Conservation (phyloP, 2,888 invertebrate genomes). For the Fragum sueziense region DNA sequence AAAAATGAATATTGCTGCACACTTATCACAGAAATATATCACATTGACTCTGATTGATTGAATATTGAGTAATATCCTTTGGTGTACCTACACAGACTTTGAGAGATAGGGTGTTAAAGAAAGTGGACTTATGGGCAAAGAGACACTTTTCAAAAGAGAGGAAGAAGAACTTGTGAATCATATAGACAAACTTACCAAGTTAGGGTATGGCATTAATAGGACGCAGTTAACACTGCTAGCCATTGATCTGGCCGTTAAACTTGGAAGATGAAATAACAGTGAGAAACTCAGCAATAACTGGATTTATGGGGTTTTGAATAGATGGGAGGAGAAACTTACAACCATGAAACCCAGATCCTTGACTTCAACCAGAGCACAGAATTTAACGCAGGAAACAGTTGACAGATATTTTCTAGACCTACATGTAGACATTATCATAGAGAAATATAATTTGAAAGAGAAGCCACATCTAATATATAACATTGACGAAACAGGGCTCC, state of each 20-base stretch:
- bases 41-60: no score
- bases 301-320: background rate
- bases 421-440: background rate
- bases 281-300: background rate
- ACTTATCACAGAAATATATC: no score
- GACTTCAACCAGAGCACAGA: background rate
- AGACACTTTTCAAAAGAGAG: background rate
- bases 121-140: no score
- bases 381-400: background rate
- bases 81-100: no score
- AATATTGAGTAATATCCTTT: no score
- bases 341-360: background rate
- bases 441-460: background rate
- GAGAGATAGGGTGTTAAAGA: no score
- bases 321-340: background rate
- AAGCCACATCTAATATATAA: background rate
- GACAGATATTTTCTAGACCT: background rate
- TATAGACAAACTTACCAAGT: background rate
- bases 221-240: background rate
- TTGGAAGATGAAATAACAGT: background rate
- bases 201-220: background rate
- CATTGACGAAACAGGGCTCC: background rate
- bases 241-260: background rate
- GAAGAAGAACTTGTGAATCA: background rate
- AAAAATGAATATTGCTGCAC: no score